These are phyloP conservation scores for Parnassius orleans DNA, from an alignment of 2,888 invertebrate species.

Conservation along the genomic window DNA sequence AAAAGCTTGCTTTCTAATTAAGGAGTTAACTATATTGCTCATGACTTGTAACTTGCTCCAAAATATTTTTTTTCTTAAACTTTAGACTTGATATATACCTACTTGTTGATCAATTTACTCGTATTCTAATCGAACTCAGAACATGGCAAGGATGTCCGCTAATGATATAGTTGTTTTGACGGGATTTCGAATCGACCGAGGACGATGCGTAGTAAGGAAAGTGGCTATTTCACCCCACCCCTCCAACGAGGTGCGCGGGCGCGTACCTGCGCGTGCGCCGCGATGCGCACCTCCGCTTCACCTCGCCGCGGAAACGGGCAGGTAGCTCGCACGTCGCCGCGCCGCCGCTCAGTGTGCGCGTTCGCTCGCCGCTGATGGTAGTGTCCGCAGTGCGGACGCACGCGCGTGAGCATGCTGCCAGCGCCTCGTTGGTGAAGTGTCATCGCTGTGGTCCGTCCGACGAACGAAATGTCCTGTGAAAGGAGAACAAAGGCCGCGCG, in stretches of 20 bases:
- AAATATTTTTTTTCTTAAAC: no score
- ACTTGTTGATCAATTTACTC: no score
- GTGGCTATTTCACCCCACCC: constrained; percentile 26
- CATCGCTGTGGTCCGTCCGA: constrained; percentile 59
- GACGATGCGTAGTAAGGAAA: constrained; percentile 27
- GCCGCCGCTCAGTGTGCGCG: constrained; percentile 74
- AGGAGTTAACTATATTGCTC: constrained; percentile 1
- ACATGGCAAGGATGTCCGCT: not conserved
- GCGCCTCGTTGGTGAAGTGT: constrained; percentile 70
- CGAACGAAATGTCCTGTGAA: constrained; percentile 77
- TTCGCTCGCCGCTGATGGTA: constrained; percentile 77
- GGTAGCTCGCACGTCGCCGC: constrained; percentile 50
- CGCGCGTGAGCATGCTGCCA: constrained; percentile 69
- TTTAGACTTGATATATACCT: no score
- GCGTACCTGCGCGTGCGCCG: constrained; percentile 70
- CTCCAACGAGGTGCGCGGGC: constrained; percentile 37
- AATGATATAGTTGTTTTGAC: constrained; percentile 50
- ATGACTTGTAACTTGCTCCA: constrained; percentile 14
- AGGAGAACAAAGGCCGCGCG: constrained; percentile 77
- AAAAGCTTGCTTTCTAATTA: constrained; percentile 6
- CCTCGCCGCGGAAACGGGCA: constrained; percentile 63
- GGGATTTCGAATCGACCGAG: constrained; percentile 32
- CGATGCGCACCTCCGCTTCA: constrained; percentile 76
- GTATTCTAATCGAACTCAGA: not conserved
- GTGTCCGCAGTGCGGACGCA: constrained; percentile 72